A percentile compares a stretch with the other conserved stretches of the same genome.
Evolutionary conservation across 2,888 invertebrate genomes (phyloP).

Genomic region (Cosmopolites sordidus): DNA sequence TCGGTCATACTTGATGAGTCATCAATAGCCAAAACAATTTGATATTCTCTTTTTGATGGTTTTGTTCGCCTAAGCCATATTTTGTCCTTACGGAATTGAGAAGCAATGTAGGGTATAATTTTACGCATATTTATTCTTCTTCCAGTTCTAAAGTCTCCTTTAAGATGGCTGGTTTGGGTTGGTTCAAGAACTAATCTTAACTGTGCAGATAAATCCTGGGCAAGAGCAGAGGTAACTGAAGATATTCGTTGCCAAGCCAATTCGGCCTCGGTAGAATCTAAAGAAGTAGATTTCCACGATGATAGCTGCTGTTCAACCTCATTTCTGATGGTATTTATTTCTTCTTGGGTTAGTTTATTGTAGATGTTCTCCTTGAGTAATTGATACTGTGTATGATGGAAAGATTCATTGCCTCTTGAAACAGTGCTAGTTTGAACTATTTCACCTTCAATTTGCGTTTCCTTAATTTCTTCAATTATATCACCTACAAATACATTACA

Average conservation of each 20-base stretch:
- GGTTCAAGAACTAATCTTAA: constrained; percentile 92
- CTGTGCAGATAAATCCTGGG: constrained; percentile 88
- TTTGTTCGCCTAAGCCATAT: constrained; percentile 97
- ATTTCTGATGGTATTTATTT: constrained; percentile 48
- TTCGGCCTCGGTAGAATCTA: constrained; percentile 49
- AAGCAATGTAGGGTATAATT: constrained; percentile 97
- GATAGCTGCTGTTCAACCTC: constrained; percentile 53
- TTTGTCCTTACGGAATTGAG: constrained; percentile 97
- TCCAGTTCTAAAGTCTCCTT: constrained; percentile 95
- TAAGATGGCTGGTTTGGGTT: constrained; percentile 84
- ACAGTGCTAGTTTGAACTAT: constrained; percentile 62
- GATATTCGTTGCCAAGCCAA: constrained; percentile 61
- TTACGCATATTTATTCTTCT: constrained; percentile 97
- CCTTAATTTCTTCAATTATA: constrained; percentile 44
- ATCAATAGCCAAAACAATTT: constrained; percentile 93
- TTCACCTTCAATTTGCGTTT: constrained; percentile 72
- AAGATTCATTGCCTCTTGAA: constrained; percentile 65
- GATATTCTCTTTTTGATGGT: constrained; percentile 93
- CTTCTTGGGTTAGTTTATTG: constrained; percentile 39
- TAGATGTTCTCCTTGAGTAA: constrained; percentile 30
- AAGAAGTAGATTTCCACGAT: constrained; percentile 50
- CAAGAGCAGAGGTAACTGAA: constrained; percentile 57
- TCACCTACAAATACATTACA: constrained; percentile 35
- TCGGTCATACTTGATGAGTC: constrained; percentile 92
- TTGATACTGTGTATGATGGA: constrained; percentile 65